phyloP scores from a whole-genome alignment of 1,140 invertebrate genomes.

The Lepidotrigona ventralis region DNA sequence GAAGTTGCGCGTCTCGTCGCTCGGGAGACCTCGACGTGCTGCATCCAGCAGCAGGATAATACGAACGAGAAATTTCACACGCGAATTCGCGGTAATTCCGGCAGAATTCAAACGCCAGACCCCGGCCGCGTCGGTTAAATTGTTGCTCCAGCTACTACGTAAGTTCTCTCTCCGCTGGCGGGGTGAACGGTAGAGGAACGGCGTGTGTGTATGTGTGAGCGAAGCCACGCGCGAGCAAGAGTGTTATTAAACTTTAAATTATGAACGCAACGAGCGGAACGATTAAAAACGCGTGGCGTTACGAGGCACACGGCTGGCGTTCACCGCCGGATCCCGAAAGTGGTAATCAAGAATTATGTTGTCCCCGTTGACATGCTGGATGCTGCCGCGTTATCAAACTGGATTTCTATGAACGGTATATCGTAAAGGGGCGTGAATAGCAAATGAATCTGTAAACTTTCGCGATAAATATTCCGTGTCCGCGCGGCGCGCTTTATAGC shows the following conservation, averaged over 20 bases:
- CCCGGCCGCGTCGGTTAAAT: conserved; percentile 38
- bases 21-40: conserved; percentile 6
- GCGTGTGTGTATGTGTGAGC: neutral
- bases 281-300: conserved; percentile 32
- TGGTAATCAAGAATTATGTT: conserved; percentile 26
- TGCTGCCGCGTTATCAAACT: conserved; percentile 17
- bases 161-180: conserved; percentile 14
- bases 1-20: conserved; percentile 35
- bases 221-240: conserved; percentile 19
- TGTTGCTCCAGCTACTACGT: conserved; percentile 48
- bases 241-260: conserved; percentile 54
- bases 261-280: conserved; percentile 36
- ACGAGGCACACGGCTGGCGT: neutral
- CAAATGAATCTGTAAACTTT: conserved; percentile 39
- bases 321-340: neutral
- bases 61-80: conserved; percentile 58
- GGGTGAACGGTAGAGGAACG: no score
- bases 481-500: conserved; percentile 22
- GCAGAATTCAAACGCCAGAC: conserved; percentile 53
- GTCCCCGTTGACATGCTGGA: conserved; percentile 3
- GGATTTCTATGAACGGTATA: conserved; percentile 30
- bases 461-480: conserved; percentile 24
- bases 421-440: conserved; percentile 18
- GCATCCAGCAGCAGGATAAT: conserved; percentile 52
- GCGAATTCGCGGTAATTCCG: conserved; percentile 57